A percentile compares a stretch with the other conserved stretches of the same genome.
Conservation (phyloP, 2,113 vertebrate genomes). For the Otis tarda region DNA sequence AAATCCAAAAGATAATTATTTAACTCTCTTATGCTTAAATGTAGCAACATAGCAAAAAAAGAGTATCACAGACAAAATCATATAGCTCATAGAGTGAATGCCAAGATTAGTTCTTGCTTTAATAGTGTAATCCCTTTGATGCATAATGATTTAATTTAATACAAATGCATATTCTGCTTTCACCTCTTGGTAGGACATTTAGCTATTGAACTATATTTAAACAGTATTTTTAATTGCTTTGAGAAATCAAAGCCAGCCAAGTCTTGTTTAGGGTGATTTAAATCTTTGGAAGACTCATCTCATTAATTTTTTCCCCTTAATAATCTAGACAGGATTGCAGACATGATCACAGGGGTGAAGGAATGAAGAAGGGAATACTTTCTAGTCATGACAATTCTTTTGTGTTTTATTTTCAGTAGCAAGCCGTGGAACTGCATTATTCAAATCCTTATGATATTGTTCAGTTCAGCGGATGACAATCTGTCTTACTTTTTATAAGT, state of each 20-base stretch:
- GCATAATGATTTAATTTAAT: conserved; percentile 19
- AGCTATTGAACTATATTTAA: background rate
- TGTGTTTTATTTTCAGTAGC: background rate
- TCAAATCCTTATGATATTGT: background rate
- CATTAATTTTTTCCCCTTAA: background rate
- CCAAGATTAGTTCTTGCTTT: background rate
- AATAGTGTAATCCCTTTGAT: conserved; percentile 18
- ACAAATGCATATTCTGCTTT: conserved; percentile 5
- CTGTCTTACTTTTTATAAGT: background rate
- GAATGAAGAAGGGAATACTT: background rate
- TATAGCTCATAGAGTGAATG: background rate
- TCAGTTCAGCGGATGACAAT: background rate
- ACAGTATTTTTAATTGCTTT: conserved; percentile 21
- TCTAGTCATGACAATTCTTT: background rate
- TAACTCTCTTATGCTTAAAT: background rate
- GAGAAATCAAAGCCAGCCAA: conserved; percentile 22
- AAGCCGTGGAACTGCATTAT: background rate
- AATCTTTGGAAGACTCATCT: background rate
- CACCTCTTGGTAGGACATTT: background rate
- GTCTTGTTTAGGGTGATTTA: background rate
- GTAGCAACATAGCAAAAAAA: background rate
- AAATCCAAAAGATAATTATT: background rate
- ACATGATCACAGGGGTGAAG: background rate
- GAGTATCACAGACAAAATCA: background rate
- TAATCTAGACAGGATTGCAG: background rate